Base-by-base conservation (phyloP, 2,113 vertebrate genomes). In the Melierax canorus region DNA sequence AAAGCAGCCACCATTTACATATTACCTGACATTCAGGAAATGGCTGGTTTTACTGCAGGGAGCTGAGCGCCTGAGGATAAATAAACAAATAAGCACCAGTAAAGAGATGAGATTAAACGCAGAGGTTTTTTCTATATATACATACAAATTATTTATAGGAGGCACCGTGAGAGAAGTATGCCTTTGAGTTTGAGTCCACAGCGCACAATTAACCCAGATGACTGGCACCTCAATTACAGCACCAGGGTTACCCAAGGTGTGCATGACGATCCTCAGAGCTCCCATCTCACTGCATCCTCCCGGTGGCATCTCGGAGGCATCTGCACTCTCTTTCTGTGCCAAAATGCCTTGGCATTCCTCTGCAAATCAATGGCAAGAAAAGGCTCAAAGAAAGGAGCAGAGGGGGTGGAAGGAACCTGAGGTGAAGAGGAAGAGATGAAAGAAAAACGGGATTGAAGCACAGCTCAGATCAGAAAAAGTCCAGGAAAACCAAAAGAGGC, bases 11-110 rank as follows among this genome's bases (percentile, higher is more conserved):
- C 87, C 63, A 73, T 93, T 94, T 96, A 43, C 92, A 94, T 95
- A 34, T 43, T 95, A 95, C 94, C 94, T 91, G 96, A 62, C 71
- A 32, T 79, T 43, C 92, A 94, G 95, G 96, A 96, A 97, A 78
- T 5, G 73, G 51, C 72, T 89, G 95, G 6, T 94, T 86, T 86
- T 53, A 39, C 86, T 36, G 38, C 90, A 14, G 89, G 95, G 77
- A 95, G 73, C 63, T 5, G 79, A 66, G 58, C 82, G 92, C 97
- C 92, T 1, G 77, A 88, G 92, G 92, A 69, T 7, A 73, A 87
- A 95, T 84, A 94, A 95, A 95, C 91, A 97, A 97, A 92, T 41
- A 30, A 36, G 81, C 67, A 87, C 66, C 64, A 78, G 83, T 51
- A 60, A 89, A 68, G 83, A 95, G 95, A 38, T 0, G 7, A 97